Evolutionary conservation across 2,113 vertebrate species (phyloP), one percentile per base, ranked within the genome.

Genomic region (Grammomys dolichurus): DNA sequence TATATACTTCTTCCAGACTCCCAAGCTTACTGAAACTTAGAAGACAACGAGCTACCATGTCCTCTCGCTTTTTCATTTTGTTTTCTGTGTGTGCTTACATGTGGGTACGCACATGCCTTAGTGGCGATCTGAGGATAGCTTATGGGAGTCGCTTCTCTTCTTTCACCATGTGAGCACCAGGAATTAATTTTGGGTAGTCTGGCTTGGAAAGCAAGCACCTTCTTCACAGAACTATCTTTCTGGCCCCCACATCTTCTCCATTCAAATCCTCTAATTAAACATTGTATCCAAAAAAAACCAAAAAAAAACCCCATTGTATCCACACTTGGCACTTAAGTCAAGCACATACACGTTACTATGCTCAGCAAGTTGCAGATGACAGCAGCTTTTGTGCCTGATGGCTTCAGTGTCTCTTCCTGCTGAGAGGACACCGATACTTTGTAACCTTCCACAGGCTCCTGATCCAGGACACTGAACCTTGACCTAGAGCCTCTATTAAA

Each of bases 181-280:
- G 60, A 9, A 46, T 65, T 31, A 19, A 67, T 67, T 19, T 22
- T 67, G 43, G 28, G 43, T 24, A 43, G 0, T 67, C 28, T 2
- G 28, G 60, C 82, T 86, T 48, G 82, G 82, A 43, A 33, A 85
- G 17, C 81, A 85, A 65, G 16, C 28, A 33, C 26, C 40, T 13
- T 69, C 22, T 7, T 69, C 43, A 6, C 0, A 10, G 84, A 69
- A 36, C 63, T 36, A 2, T 86, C 63, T 51, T 36, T 33, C 63
- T 69, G 63, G 43, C 5, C 19, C 43, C 84, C 84, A 73, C 2
- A 54, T 54, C 82, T 12, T 56, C 22, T 76, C 58, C 19, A 48
- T 65, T 54, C 43, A 69, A 72, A 81, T 72, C 51, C 82, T 67
- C 40, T n/a, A 73, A 88, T 80, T 78, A 93, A 93, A 77, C 24